phyloP scores from a whole-genome alignment of 2,888 invertebrate genomes.

The Pyrrhosoma nymphula region DNA sequence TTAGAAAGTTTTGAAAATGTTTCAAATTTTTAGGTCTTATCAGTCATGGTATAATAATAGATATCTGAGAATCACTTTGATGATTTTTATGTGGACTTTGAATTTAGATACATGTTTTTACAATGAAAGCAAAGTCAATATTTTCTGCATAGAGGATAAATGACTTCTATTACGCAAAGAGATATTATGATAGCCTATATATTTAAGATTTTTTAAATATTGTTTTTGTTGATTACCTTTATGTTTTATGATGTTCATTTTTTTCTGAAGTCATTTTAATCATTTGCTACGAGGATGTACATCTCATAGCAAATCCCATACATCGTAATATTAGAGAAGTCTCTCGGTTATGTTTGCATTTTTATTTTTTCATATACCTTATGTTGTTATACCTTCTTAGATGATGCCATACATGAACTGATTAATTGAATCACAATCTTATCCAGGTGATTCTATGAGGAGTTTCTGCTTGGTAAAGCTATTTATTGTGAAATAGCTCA shows the following conservation, averaged over 20 bases:
- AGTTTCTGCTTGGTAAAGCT: constrained; percentile 3
- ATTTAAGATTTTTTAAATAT: neutral
- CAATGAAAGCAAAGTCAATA: neutral
- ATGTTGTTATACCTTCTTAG: constrained; percentile 20
- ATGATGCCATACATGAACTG: constrained; percentile 60
- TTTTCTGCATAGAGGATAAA: constrained; percentile 22
- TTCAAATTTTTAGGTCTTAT: neutral
- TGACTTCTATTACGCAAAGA: neutral
- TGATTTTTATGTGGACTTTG: neutral
- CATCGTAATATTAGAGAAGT: neutral
- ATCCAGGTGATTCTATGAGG: constrained; percentile 47
- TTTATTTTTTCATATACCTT: neutral
- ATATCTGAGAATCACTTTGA: neutral
- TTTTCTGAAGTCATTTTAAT: neutral
- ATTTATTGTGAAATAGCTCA: neutral
- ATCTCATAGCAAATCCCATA: neutral
- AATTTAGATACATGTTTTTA: neutral
- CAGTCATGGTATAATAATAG: neutral
- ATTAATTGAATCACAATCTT: constrained; percentile 18
- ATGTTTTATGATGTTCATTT: constrained; percentile 17
- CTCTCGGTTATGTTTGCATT: neutral
- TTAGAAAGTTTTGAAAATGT: neutral
- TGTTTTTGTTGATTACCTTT: neutral
- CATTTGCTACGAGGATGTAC: neutral
- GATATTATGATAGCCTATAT: neutral